Evolutionary conservation across 2,797 vertebrate species (phyloP).

Genomic region (Gallinago nigripennis): DNA sequence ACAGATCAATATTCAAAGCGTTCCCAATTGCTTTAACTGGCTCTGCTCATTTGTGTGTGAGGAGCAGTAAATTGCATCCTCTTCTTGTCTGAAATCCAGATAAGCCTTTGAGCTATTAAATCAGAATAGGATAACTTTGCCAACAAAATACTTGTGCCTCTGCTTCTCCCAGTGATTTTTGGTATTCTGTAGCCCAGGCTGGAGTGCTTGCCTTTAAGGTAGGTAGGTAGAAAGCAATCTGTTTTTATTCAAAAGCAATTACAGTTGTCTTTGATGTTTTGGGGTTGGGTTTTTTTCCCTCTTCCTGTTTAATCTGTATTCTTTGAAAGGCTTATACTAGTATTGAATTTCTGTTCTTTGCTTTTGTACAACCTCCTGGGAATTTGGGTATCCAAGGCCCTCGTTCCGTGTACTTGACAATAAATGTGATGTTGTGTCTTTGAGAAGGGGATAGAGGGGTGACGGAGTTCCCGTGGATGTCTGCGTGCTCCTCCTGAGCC

Average conservation of each 20-base stretch:
- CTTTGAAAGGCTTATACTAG: constrained; percentile 12
- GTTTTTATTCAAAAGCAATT: constrained; percentile 68
- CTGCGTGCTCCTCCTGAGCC: neutral
- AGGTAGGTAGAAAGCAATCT: constrained; percentile 56
- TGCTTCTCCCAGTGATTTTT: neutral
- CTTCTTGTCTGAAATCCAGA: constrained; percentile 38
- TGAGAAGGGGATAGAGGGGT: neutral
- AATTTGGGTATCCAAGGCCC: neutral
- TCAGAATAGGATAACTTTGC: neutral
- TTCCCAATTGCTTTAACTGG: constrained; percentile 30
- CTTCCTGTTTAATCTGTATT: neutral
- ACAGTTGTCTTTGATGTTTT: constrained; percentile 68
- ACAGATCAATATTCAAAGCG: constrained; percentile 47
- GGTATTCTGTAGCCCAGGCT: constrained; percentile 11
- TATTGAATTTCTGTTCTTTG: constrained; percentile 16
- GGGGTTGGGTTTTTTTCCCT: neutral
- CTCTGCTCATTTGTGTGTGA: constrained; percentile 36
- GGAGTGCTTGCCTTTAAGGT: constrained; percentile 47
- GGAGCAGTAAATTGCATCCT: constrained; percentile 22
- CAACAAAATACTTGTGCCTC: constrained; percentile 19
- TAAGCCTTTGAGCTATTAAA: constrained; percentile 61
- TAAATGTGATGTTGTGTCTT: neutral
- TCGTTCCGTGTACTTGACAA: neutral
- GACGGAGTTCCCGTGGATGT: neutral
- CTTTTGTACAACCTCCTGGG: neutral